Evolutionary conservation across 2,797 vertebrate species (phyloP), one percentile per base, ranked within the genome.

Genomic region (Sebastes flavidus): DNA sequence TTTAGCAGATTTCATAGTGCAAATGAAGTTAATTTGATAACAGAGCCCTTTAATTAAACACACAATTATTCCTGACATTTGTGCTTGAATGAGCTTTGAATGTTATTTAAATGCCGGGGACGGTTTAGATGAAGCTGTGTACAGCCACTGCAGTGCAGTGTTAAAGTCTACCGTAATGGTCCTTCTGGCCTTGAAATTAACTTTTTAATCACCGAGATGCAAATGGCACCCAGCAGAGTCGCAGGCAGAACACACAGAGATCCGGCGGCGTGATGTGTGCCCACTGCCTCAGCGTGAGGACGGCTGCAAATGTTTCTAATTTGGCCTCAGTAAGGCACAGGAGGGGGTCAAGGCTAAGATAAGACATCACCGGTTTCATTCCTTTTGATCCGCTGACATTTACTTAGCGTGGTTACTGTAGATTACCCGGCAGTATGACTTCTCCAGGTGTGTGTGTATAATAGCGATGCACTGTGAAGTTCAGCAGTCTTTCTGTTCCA

Each of bases 341-440:
- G 13, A 76, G 58, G 32, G 49, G 67, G 63, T 69, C 60, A 58
- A 55, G 52, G 71, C 55, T 3, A 9, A 72, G 74, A 81, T 72
- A 30, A 68, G 38, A 62, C 5, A 0, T n/a, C 22, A 65, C 58
- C 46, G 12, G 1, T 74, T 82, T 72, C 1, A 36, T 22, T 68
- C 66, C 36, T 80, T 65, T 73, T 79, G 65, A 81, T 84, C 18
- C 16, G 54, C 49, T 86, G 80, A 81, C 69, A 78, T 86, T 55
- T 59, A 65, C 68, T 59, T 4, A 10, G 22, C n/a, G 68, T 18
- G 32, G 14, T 11, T 22, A 49, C 63, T 42, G 8, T 52, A 24
- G 8, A 16, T 75, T 67, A 56, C 11, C 12, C 54, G 3, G 32
- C 62, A 4, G 73, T n/a, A 2, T 46, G 29, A 65, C 42, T 30